A percentile compares a stretch with the other conserved stretches of the same genome.
These are phyloP conservation scores for Menura novaehollandiae DNA, from an alignment of 2,113 vertebrate species.

Conservation along the genomic window DNA sequence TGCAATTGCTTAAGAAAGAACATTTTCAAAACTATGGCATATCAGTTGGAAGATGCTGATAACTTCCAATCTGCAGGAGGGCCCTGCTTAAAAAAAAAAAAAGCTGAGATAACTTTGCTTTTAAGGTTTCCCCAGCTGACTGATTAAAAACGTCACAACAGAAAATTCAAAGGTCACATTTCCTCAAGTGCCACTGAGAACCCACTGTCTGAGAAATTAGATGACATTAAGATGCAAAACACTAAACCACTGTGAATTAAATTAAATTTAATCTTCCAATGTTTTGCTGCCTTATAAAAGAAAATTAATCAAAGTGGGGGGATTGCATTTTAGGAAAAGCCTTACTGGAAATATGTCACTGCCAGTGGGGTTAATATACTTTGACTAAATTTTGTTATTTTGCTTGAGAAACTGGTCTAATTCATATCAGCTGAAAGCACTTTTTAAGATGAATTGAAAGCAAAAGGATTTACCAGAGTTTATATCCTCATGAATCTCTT, in stretches of 20 bases:
- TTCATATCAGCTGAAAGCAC: neutral
- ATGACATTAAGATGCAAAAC: slow-evolving; percentile 13
- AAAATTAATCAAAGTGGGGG: neutral
- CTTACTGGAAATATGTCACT: neutral
- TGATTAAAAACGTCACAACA: slow-evolving; percentile 32
- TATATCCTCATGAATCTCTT: neutral
- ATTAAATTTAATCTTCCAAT: neutral
- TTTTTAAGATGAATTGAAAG: neutral
- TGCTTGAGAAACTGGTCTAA: neutral
- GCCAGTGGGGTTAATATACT: neutral
- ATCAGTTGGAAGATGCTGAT: neutral
- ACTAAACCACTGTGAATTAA: neutral
- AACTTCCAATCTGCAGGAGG: neutral
- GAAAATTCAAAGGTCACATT: slow-evolving; percentile 51
- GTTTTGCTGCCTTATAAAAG: neutral
- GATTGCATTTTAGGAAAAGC: neutral
- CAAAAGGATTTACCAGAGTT: neutral
- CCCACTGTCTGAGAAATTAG: neutral
- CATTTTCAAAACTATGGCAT: neutral
- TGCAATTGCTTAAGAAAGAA: slow-evolving; percentile 29
- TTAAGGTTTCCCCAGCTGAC: neutral
- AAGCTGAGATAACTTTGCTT: neutral
- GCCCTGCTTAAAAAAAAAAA: slow-evolving; percentile 7
- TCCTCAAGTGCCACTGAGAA: neutral
- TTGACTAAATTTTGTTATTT: neutral